A percentile compares a stretch with the other conserved stretches of the same genome.
Evolutionary conservation across 1,140 invertebrate genomes (phyloP).

Genomic region (Gonatopus flavifemur): DNA sequence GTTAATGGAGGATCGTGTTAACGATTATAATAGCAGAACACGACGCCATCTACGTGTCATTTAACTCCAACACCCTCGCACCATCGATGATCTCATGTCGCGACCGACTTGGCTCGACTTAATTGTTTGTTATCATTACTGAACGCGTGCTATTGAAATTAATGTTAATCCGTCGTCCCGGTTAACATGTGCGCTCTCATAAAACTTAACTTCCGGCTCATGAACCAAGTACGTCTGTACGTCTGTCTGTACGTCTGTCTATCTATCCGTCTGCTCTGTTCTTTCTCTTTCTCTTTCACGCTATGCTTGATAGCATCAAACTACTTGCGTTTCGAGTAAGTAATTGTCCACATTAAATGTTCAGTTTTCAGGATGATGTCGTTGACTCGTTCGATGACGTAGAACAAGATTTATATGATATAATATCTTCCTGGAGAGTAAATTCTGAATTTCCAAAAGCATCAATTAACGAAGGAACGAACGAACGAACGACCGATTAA

Average conservation of each 20-base stretch:
- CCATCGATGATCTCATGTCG: conserved; percentile 59
- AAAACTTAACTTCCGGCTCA: conserved; percentile 56
- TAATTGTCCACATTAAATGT: conserved; percentile 8
- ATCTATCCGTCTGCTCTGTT: no score
- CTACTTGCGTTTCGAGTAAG: conserved; percentile 42
- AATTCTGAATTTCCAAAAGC: no score
- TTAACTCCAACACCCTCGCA: conserved; percentile 52
- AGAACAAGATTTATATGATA: no score
- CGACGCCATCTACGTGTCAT: conserved; percentile 56
- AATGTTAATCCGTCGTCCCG: conserved; percentile 56
- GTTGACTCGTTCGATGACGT: no score
- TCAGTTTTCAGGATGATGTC: conserved; percentile 8
- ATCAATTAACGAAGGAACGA: no score
- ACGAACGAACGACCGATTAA: no score
- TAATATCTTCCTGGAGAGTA: no score
- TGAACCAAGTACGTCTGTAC: conserved; percentile 27
- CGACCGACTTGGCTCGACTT: conserved; percentile 48
- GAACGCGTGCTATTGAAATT: conserved; percentile 59
- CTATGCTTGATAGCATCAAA: conserved; percentile 52
- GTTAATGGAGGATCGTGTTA: conserved; percentile 51
- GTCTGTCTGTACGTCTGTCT: no score
- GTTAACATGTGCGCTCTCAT: conserved; percentile 52
- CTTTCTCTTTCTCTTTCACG: no score
- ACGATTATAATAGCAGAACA: conserved; percentile 55
- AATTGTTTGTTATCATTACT: conserved; percentile 59